phyloP scores from a whole-genome alignment of 2,113 vertebrate genomes.

The human (Homo sapiens) region DNA sequence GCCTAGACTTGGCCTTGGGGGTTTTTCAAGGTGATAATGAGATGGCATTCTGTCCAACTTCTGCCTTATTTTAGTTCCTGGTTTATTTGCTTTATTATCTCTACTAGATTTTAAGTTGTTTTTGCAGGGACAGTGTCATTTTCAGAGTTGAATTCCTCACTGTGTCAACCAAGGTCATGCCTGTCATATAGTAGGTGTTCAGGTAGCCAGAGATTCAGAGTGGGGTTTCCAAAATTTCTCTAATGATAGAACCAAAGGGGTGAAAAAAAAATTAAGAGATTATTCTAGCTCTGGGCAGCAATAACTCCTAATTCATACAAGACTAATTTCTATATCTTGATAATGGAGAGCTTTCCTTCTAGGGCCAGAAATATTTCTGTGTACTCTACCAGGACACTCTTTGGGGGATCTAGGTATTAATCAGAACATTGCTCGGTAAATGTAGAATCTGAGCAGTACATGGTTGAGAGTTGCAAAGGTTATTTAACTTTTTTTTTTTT shows the following conservation, averaged over 20 bases:
- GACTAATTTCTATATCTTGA: not conserved
- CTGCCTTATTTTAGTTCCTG: slow-evolving; percentile 23
- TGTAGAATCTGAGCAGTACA: not conserved
- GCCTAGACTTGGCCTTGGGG: slow-evolving; percentile 40
- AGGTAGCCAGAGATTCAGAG: not conserved
- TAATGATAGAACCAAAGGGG: not conserved
- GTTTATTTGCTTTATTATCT: not conserved
- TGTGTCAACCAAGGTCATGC: not conserved
- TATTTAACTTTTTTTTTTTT: not conserved
- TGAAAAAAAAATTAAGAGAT: not conserved
- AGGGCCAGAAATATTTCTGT: not conserved
- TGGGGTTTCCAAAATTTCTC: not conserved
- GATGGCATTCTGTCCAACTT: slow-evolving; percentile 3
- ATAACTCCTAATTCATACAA: not conserved
- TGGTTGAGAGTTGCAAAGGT: not conserved
- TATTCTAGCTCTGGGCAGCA: not conserved
- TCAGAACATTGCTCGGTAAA: not conserved
- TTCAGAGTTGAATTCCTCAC: not conserved
- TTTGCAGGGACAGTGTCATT: not conserved
- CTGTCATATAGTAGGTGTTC: not conserved
- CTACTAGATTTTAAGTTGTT: not conserved
- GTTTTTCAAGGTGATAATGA: slow-evolving; percentile 68
- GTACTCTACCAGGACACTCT: not conserved
- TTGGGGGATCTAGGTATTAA: not conserved
- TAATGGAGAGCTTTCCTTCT: not conserved